Evolutionary conservation across 2,888 invertebrate species (phyloP), one percentile per base, ranked within the genome.

Genomic region (Chrysopilus asiliformis): DNA sequence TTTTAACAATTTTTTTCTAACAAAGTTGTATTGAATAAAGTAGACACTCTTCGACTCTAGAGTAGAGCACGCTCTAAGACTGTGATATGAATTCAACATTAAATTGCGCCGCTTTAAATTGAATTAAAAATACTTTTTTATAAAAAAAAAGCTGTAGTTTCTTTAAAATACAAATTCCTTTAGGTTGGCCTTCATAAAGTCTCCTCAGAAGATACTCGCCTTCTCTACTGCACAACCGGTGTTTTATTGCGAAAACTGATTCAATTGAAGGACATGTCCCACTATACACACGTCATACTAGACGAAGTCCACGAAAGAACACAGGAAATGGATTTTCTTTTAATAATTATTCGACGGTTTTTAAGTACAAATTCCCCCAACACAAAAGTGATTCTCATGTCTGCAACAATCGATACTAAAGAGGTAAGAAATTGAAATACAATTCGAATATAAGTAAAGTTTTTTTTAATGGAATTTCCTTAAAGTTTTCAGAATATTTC

Each of bases 271-370:
- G 73, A 72, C 16, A 68, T 94, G 65, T 70, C 74, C 29, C 71
- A 77, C 40, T 94, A 71, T 52, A 89, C 91, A 0, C 95, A 95
- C 54, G 73, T 95, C 25, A 77, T 94, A 41, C 66, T 95, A 6
- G 94, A 94, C 55, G 94, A 95, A 66, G 84, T 94, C 1, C 91
- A 95, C 51, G 95, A 95, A 60, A 69, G 95, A 25, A 84, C 85
- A 47, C 79, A 86, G 54, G 85, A 93, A 17, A 85, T 90, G 71
- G 95, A 95, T 55, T 90, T 95, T 55, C 64, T 87, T 2, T 58
- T 95, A 15, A 67, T 94, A 9, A 65, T 95, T 8, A 77, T 93
- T 1, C 75, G 83, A 43, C 83, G 80, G 49, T 68, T 91, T 31
- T 62, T 89, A 18, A 64, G 50, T 10, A 65, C 76, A 0, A 77